Conservation (phyloP, 2,113 vertebrate genomes). For the Emydocephalus ijimae region DNA sequence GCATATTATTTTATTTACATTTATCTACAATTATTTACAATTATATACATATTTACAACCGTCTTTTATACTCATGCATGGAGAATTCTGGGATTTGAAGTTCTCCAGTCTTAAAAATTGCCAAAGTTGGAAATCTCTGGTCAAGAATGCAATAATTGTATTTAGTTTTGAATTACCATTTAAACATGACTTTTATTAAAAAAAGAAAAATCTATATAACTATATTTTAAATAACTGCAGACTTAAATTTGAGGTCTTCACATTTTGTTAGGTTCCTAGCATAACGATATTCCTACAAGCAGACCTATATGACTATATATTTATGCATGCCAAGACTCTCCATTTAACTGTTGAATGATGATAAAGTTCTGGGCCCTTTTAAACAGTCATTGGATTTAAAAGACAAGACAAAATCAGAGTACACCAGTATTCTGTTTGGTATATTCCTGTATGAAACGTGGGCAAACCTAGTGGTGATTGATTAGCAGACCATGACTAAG, state of each 20-base stretch:
- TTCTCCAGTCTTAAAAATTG: not conserved
- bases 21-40: too few species aligned
- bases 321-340: not conserved
- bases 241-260: not conserved
- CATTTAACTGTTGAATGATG: not conserved
- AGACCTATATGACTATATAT: too few species aligned
- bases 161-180: not conserved
- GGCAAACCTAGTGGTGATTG: not conserved
- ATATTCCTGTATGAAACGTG: not conserved
- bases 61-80: not conserved
- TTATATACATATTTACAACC: too few species aligned
- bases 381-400: not conserved
- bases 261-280: not conserved
- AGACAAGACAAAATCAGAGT: not conserved
- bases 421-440: not conserved
- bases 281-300: not conserved
- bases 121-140: not conserved
- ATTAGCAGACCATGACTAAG: not conserved
- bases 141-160: not conserved
- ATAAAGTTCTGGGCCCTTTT: not conserved
- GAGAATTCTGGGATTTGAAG: not conserved
- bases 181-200: not conserved
- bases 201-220: too few species aligned
- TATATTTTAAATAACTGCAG: not conserved
- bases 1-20: too few species aligned